Percentiles rank a stretch among this genome's conserved stretches.
These are phyloP conservation scores for Liodrosophila aerea DNA, from an alignment of 2,888 invertebrate species.

Conservation along the genomic window DNA sequence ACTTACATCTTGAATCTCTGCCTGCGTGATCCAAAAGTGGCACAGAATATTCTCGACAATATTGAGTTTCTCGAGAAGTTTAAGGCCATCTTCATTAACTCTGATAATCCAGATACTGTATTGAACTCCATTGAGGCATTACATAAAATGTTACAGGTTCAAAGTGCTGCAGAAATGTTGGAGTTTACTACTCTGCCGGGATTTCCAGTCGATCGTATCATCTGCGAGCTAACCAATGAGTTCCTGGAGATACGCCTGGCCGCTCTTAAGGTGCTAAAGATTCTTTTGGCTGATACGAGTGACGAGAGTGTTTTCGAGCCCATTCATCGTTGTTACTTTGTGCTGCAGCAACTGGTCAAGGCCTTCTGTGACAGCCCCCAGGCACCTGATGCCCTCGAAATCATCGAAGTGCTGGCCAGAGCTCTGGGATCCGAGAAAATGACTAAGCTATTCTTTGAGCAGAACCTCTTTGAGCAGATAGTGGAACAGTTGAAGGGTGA, in stretches of 20 bases:
- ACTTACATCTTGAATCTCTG: constrained; percentile 71
- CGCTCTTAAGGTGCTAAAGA: constrained; percentile 62
- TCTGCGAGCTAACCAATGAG: constrained; percentile 73
- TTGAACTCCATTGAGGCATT: constrained; percentile 69
- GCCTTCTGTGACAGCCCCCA: constrained; percentile 56
- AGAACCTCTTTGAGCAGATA: constrained; percentile 72
- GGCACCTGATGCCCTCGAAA: constrained; percentile 46
- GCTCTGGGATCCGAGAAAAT: constrained; percentile 72
- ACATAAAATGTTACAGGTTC: constrained; percentile 63
- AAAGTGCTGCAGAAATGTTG: constrained; percentile 50
- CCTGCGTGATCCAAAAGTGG: constrained; percentile 71
- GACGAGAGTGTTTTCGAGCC: constrained; percentile 55
- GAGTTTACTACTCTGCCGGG: constrained; percentile 46
- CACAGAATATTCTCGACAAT: constrained; percentile 44
- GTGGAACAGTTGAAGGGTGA: constrained; percentile 48
- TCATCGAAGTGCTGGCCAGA: constrained; percentile 70
- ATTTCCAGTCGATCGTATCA: constrained; percentile 72
- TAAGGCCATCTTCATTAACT: constrained; percentile 41
- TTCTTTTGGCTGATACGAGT: constrained; percentile 60
- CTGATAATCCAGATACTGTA: constrained; percentile 74
- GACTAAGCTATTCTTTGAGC: constrained; percentile 74
- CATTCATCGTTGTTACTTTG: constrained; percentile 44
- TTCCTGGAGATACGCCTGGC: constrained; percentile 69
- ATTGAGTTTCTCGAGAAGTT: constrained; percentile 63
- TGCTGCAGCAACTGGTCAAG: constrained; percentile 70